These are phyloP conservation scores for Enteromius thamalakanensis DNA, from an alignment of 2,797 vertebrate species.

Conservation along the genomic window DNA sequence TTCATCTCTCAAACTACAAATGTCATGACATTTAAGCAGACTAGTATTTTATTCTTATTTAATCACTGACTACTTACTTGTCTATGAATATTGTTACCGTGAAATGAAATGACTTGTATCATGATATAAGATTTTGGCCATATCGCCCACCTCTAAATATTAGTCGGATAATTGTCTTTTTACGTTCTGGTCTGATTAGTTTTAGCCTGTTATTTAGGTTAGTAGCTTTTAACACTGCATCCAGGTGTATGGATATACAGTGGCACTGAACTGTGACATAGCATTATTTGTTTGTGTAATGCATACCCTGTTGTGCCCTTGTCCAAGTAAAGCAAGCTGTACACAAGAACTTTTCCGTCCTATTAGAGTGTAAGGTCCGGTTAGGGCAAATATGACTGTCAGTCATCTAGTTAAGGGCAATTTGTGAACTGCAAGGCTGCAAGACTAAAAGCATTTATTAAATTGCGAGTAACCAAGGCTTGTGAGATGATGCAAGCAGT, in stretches of 20 bases:
- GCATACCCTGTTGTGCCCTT: not conserved
- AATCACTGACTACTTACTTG: not conserved
- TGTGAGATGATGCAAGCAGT: not conserved
- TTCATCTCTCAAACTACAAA: not conserved
- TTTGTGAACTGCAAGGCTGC: not conserved
- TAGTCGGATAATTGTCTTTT: not conserved
- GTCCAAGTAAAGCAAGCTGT: not conserved
- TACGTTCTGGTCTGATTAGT: not conserved
- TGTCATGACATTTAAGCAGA: not conserved
- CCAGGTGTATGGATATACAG: not conserved
- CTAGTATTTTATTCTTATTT: not conserved
- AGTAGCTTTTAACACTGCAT: not conserved
- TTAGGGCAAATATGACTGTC: not conserved
- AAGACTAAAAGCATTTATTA: not conserved
- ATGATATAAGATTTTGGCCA: too few species aligned
- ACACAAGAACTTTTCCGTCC: not conserved
- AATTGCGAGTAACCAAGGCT: not conserved
- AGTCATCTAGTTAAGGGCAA: not conserved
- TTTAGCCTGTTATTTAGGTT: not conserved
- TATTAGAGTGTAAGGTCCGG: not conserved
- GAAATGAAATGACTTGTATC: too few species aligned
- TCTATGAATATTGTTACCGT: not conserved
- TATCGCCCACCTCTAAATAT: not conserved
- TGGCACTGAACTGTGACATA: too few species aligned
- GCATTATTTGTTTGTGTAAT: not conserved